phyloP scores from a whole-genome alignment of 2,888 invertebrate species.

The Sinodicranocentrus sp. region DNA sequence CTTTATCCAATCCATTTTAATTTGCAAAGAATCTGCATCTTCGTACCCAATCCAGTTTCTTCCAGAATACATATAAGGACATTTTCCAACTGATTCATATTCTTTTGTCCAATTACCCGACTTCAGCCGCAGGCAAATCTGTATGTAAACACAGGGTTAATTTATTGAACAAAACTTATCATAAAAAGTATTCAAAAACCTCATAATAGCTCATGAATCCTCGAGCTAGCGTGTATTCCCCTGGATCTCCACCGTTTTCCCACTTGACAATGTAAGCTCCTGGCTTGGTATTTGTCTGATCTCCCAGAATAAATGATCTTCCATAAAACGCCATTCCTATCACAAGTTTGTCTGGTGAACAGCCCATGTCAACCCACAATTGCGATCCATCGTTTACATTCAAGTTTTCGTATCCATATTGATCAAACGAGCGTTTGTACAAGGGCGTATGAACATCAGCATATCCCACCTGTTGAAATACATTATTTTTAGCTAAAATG shows the following conservation, averaged over 20 bases:
- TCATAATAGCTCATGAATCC: conserved; percentile 94
- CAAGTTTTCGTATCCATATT: conserved; percentile 92
- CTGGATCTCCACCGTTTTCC: conserved; percentile 86
- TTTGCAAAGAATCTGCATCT: conserved; percentile 87
- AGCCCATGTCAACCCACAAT: conserved; percentile 93
- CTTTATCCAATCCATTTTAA: conserved; percentile 94
- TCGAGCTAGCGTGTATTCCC: conserved; percentile 91
- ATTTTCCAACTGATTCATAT: conserved; percentile 85
- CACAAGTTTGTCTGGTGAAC: conserved; percentile 90
- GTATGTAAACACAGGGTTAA: too few relatives aligned
- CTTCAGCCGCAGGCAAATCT: background rate
- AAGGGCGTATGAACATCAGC: conserved; percentile 93
- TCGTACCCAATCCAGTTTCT: conserved; percentile 92
- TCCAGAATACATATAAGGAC: conserved; percentile 92
- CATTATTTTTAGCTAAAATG: background rate
- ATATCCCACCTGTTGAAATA: conserved; percentile 81
- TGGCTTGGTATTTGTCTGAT: conserved; percentile 81
- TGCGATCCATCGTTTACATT: conserved; percentile 94
- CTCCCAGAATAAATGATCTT: conserved; percentile 89
- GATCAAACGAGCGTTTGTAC: conserved; percentile 91
- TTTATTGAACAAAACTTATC: too few relatives aligned
- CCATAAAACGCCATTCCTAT: conserved; percentile 96
- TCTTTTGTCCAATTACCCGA: conserved; percentile 86
- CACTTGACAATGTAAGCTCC: conserved; percentile 79
- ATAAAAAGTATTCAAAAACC: too few relatives aligned